Conservation (phyloP, 2,888 invertebrate species). For the Argyresthia goedartella region DNA sequence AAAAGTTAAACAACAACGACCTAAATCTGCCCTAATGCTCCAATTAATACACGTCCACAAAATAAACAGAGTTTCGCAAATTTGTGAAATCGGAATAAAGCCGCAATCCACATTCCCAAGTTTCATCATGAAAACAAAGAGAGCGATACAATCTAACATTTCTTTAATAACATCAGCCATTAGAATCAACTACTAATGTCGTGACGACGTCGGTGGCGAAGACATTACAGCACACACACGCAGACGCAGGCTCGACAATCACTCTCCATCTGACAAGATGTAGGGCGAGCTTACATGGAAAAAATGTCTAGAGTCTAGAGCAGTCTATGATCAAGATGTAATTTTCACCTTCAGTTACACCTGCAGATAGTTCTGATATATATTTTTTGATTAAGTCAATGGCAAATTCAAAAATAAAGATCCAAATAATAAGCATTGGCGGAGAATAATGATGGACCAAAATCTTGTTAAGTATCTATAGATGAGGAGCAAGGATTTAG, state of each 20-base stretch:
- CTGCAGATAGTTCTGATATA: too few species aligned
- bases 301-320: background rate
- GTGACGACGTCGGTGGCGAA: slow-evolving; percentile 21
- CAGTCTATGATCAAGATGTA: too few species aligned
- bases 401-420: too few species aligned
- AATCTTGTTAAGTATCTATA: too few species aligned
- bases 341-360: too few species aligned
- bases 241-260: background rate
- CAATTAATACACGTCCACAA: background rate
- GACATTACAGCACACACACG: slow-evolving; percentile 20
- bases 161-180: slow-evolving; percentile 63
- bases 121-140: slow-evolving; percentile 39
- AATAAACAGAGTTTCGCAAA: slow-evolving; percentile 1
- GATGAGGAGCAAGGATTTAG: too few species aligned
- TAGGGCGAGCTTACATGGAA: background rate
- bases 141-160: slow-evolving; percentile 59
- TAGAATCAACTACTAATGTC: slow-evolving; percentile 52
- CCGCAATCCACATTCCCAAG: slow-evolving; percentile 43
- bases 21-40: too few species aligned
- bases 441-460: too few species aligned
- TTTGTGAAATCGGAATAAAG: slow-evolving; percentile 2
- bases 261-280: background rate
- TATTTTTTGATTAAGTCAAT: too few species aligned
- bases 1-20: too few species aligned
- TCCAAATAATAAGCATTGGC: too few species aligned